These are phyloP conservation scores for Acridotheres tristis DNA, from an alignment of 2,797 vertebrate species.

Conservation along the genomic window DNA sequence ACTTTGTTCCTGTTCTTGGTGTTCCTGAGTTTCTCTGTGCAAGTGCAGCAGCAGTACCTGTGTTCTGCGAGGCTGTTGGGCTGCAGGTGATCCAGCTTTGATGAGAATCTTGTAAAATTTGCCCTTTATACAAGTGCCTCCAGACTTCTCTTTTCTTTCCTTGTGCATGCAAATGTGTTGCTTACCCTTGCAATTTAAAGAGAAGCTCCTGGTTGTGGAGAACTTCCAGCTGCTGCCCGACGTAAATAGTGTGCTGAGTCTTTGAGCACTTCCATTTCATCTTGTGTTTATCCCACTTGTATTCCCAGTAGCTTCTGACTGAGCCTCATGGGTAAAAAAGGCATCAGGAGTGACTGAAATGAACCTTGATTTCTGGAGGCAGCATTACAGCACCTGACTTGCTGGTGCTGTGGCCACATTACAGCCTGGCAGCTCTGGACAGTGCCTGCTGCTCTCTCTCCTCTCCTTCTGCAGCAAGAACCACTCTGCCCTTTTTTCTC, in stretches of 20 bases:
- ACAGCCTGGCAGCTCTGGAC: not conserved
- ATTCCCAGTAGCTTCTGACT: not conserved
- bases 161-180: not conserved
- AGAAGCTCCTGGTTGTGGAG: not conserved
- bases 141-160: not conserved
- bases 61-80: not conserved
- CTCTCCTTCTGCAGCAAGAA: not conserved
- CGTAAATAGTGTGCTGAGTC: not conserved
- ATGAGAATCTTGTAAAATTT: not conserved
- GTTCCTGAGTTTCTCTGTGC: not conserved
- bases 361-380: not conserved
- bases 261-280: not conserved
- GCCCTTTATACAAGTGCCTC: not conserved
- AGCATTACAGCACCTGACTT: not conserved
- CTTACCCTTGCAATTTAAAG: not conserved
- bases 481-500: not conserved
- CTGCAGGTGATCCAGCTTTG: not conserved
- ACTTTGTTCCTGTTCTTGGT: not conserved
- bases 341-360: not conserved
- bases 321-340: not conserved
- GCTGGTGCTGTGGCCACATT: not conserved
- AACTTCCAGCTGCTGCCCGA: not conserved
- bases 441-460: accelerated
- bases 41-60: not conserved
- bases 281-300: not conserved